phyloP scores from a whole-genome alignment of 1,140 invertebrate species.

The Drosophila parabipectinata region DNA sequence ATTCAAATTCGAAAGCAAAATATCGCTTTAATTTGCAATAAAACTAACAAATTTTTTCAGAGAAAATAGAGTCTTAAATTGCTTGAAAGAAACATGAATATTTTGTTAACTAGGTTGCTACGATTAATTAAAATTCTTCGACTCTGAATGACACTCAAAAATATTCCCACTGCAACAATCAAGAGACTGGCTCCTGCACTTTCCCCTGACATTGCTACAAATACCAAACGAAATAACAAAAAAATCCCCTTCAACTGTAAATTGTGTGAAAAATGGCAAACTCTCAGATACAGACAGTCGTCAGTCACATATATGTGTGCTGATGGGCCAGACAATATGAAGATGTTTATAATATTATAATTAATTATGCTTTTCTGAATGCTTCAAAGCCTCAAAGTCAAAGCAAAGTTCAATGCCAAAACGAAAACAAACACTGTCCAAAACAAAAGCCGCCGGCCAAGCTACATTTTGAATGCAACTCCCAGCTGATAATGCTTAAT shows the following conservation, averaged over 20 bases:
- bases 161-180: constrained; percentile 33
- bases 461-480: constrained; percentile 60
- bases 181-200: constrained; percentile 31
- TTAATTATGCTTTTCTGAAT: constrained; percentile 70
- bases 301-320: constrained; percentile 16
- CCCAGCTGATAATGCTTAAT: constrained; percentile 73
- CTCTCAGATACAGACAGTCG: constrained; percentile 17
- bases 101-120: neutral
- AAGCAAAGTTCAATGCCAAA: constrained; percentile 80
- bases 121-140: constrained; percentile 14
- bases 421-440: constrained; percentile 42
- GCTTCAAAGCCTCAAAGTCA: constrained; percentile 69
- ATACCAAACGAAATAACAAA: constrained; percentile 21
- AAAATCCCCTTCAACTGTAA: constrained; percentile 37
- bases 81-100: neutral
- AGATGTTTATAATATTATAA: constrained; percentile 77
- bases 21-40: neutral
- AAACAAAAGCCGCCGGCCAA: constrained; percentile 42
- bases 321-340: constrained; percentile 61
- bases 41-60: neutral
- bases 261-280: constrained; percentile 61
- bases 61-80: neutral
- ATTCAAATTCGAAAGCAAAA: neutral
- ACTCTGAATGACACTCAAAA: constrained; percentile 12
- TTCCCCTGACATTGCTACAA: constrained; percentile 59